A percentile compares a stretch with the other conserved stretches of the same genome.
Evolutionary conservation across 1,140 invertebrate species (phyloP).

Genomic region (Panagrolaimus sp.): DNA sequence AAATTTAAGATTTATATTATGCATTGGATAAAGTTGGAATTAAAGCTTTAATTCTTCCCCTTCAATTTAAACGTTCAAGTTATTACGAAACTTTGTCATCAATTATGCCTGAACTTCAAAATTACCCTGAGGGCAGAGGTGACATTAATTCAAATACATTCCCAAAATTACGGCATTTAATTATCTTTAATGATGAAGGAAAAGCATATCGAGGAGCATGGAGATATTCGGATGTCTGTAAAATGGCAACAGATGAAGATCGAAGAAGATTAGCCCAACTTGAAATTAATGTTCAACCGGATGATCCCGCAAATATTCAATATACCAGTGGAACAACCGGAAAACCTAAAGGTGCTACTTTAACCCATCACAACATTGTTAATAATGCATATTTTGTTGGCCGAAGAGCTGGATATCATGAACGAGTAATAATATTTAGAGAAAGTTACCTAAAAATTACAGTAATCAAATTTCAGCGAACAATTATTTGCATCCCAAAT

Average conservation of each 20-base stretch:
- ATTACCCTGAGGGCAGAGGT: constrained; percentile 37
- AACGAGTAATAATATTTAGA: constrained; percentile 55
- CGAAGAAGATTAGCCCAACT: constrained; percentile 60
- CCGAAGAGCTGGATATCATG: constrained; percentile 65
- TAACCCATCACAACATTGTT: constrained; percentile 76
- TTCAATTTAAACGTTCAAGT: constrained; percentile 54
- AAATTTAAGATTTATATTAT: constrained; percentile 69
- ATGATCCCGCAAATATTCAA: constrained; percentile 57
- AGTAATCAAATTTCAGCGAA: constrained; percentile 35
- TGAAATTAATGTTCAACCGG: constrained; percentile 61
- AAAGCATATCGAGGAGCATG: constrained; percentile 54
- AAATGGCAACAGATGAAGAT: constrained; percentile 60
- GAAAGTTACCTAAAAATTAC: neutral
- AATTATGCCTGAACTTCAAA: constrained; percentile 51
- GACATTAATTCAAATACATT: constrained; percentile 44
- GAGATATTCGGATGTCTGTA: constrained; percentile 51
- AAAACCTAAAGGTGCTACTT: constrained; percentile 76
- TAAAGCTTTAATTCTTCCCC: constrained; percentile 53
- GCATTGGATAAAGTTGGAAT: constrained; percentile 69
- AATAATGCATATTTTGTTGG: constrained; percentile 76
- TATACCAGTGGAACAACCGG: constrained; percentile 71
- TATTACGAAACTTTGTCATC: constrained; percentile 49
- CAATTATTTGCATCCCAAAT: constrained; percentile 68
- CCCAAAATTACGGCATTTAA: constrained; percentile 53
- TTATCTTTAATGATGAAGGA: constrained; percentile 53